These are phyloP conservation scores for Aurelia aurita DNA, from an alignment of 30 jellyfish, hydroid and myxozoan genomes.

Conservation along the genomic window DNA sequence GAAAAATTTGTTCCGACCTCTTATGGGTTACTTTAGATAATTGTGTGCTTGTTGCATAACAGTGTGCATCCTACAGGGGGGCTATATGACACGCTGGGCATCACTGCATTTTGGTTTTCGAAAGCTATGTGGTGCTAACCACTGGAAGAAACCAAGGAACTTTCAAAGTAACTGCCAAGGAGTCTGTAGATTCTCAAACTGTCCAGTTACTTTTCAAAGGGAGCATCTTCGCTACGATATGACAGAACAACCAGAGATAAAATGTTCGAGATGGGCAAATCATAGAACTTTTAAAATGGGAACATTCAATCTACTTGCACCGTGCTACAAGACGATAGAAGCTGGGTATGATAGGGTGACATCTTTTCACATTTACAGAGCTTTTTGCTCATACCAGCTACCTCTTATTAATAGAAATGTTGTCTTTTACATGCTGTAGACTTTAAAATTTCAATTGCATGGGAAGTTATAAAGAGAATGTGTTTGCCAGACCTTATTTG, in stretches of 20 bases:
- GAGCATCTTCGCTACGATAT: not conserved
- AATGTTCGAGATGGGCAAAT: slow-evolving; percentile 22
- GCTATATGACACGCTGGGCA: slow-evolving; percentile 32
- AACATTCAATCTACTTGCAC: slow-evolving; percentile 59
- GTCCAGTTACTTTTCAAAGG: not conserved
- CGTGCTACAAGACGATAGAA: slow-evolving; percentile 56
- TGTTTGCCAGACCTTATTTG: too few species aligned
- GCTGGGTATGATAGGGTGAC: slow-evolving; percentile 6
- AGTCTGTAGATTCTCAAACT: not conserved
- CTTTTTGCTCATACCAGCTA: too few species aligned
- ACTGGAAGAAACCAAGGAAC: not conserved
- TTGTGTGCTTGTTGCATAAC: not conserved
- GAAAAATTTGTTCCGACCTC: too few species aligned
- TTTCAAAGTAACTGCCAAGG: not conserved
- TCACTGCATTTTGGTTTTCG: not conserved
- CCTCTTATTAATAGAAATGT: too few species aligned
- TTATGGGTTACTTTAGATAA: too few species aligned
- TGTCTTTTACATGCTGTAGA: too few species aligned
- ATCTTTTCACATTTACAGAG: too few species aligned
- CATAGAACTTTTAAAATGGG: slow-evolving; percentile 48
- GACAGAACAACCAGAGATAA: not conserved
- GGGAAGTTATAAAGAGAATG: too few species aligned
- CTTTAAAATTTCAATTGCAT: too few species aligned
- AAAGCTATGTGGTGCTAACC: slow-evolving; percentile 1
- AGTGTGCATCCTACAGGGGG: not conserved